Conservation (phyloP, 2,797 vertebrate genomes). For the Discoglossus pictus region DNA sequence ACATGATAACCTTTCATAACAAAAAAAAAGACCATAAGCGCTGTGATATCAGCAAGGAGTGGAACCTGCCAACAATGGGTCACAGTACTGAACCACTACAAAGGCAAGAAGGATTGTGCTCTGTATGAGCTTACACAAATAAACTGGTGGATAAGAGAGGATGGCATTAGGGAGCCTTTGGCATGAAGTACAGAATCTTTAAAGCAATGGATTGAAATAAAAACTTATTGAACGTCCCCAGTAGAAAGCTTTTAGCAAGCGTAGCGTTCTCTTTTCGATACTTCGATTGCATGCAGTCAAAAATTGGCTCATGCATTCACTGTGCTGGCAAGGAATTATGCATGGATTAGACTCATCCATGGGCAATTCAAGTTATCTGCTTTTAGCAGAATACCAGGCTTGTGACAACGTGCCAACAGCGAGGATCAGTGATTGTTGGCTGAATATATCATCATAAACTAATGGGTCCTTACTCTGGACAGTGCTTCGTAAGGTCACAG, state of each 20-base stretch:
- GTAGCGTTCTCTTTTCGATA: slow-evolving; percentile 7
- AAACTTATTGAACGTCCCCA: slow-evolving; percentile 20
- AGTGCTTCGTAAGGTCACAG: slow-evolving; percentile 22
- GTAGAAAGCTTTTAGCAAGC: slow-evolving; percentile 34
- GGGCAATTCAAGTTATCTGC: slow-evolving; percentile 49
- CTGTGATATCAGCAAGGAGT: slow-evolving; percentile 10
- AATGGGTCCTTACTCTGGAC: slow-evolving; percentile 24
- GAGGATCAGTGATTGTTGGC: slow-evolving; percentile 47
- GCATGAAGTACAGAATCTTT: slow-evolving; percentile 21
- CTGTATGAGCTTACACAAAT: slow-evolving; percentile 11
- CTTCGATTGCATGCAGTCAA: slow-evolving; percentile 18
- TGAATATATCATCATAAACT: slow-evolving; percentile 44
- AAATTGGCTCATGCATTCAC: slow-evolving; percentile 31
- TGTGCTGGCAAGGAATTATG: slow-evolving; percentile 37
- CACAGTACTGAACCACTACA: slow-evolving; percentile 31
- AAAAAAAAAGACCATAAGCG: background rate
- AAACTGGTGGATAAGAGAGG: slow-evolving; percentile 11
- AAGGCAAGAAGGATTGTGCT: slow-evolving; percentile 19
- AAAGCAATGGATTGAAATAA: slow-evolving; percentile 33
- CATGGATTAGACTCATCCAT: slow-evolving; percentile 31
- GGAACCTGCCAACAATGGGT: slow-evolving; percentile 7
- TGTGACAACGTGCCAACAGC: slow-evolving; percentile 53
- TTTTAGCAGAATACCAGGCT: slow-evolving; percentile 44
- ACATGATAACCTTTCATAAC: background rate
- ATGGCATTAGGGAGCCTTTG: slow-evolving; percentile 18